Percentiles rank a stretch among this genome's conserved stretches.
Conservation (phyloP, 1,140 invertebrate genomes). For the fruit fly (Drosophila melanogaster) region DNA sequence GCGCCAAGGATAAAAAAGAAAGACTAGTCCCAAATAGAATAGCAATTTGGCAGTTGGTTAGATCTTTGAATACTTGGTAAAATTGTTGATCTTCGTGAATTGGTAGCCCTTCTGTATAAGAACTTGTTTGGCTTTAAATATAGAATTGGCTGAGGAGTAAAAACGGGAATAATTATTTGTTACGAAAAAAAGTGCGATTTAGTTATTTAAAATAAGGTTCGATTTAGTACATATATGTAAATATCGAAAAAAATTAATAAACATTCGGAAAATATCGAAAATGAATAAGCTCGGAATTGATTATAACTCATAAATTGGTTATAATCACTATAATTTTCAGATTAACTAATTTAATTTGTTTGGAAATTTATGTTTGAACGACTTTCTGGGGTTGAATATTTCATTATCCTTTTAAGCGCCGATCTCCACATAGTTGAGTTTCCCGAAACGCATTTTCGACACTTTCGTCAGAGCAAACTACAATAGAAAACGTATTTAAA, state of each 20-base stretch:
- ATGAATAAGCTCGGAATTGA: no score
- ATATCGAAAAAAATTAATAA: no score
- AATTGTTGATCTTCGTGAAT: slow-evolving; percentile 16
- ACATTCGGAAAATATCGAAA: no score
- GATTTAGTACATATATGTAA: no score
- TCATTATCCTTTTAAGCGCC: no score
- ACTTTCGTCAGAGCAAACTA: slow-evolving; percentile 48
- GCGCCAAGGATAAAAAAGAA: slow-evolving; percentile 1
- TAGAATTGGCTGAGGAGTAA: slow-evolving; percentile 4
- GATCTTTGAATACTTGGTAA: slow-evolving; percentile 5
- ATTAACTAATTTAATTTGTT: no score
- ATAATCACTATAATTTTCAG: no score
- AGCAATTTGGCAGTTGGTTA: slow-evolving; percentile 1
- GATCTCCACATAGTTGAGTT: slow-evolving; percentile 22
- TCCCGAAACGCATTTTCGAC: slow-evolving; percentile 53
- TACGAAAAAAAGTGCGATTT: not conserved
- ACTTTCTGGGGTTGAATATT: no score
- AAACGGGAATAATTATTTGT: not conserved
- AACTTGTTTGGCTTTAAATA: slow-evolving; percentile 12
- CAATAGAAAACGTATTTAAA: slow-evolving; percentile 61
- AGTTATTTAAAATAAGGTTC: not conserved
- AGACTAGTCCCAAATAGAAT: not conserved
- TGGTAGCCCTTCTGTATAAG: not conserved
- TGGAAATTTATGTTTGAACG: no score
- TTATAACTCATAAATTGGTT: no score